A percentile compares a stretch with the other conserved stretches of the same genome.
phyloP scores from a whole-genome alignment of 1,140 invertebrate species.

The Bombus balteatus region DNA sequence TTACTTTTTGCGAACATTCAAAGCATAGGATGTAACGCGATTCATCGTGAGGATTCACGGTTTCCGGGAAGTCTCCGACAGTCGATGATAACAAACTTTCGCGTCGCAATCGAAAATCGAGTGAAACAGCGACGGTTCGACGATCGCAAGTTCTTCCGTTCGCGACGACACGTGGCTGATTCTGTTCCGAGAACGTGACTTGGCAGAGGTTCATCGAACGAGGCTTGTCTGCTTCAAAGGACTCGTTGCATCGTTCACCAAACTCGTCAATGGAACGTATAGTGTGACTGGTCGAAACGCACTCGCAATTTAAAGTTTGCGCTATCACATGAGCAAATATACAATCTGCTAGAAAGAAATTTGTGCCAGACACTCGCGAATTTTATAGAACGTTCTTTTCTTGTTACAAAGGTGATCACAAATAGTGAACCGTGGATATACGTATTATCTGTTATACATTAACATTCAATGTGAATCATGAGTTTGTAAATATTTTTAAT shows the following conservation, averaged over 20 bases:
- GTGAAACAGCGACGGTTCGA: not conserved
- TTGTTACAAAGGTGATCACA: too few relatives aligned
- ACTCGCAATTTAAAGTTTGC: not conserved
- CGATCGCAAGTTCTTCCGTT: not conserved
- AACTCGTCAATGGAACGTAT: constrained; percentile 11
- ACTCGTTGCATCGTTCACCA: not conserved
- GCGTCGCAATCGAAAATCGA: not conserved
- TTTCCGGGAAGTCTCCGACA: not conserved
- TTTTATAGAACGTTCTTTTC: too few relatives aligned
- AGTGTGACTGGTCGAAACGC: not conserved
- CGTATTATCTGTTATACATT: too few relatives aligned
- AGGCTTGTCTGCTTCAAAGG: not conserved
- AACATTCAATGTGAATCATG: too few relatives aligned
- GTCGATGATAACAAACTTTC: not conserved
- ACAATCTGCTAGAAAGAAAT: too few relatives aligned
- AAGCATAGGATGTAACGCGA: not conserved
- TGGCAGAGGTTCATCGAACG: constrained; percentile 41
- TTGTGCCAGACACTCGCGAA: too few relatives aligned
- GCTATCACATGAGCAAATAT: too few relatives aligned
- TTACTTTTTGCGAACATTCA: too few relatives aligned
- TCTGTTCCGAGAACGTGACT: constrained; percentile 45
- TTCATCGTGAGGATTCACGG: not conserved
- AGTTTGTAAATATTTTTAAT: too few relatives aligned
- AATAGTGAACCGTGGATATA: too few relatives aligned
- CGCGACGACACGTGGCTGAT: constrained; percentile 31